Percentiles rank a stretch among this genome's conserved stretches.
Evolutionary conservation across 2,797 vertebrate genomes (phyloP).

Genomic region (Chloroceryle inda): DNA sequence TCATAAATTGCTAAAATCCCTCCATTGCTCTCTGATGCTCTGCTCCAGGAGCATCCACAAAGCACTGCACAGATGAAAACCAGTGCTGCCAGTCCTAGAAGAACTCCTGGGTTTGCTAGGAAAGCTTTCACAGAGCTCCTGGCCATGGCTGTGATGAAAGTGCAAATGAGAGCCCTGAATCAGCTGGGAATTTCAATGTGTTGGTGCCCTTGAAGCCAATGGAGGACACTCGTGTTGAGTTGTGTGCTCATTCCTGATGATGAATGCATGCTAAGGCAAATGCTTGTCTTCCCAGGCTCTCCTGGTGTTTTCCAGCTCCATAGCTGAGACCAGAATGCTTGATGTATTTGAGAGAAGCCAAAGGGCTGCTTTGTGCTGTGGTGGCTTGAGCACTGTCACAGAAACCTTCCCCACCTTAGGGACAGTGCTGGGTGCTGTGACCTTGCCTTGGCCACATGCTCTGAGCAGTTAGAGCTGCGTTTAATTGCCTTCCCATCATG

Average conservation of each 20-base stretch:
- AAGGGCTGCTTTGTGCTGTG: not conserved
- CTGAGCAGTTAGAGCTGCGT: not conserved
- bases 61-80: not conserved
- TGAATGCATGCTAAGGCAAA: not conserved
- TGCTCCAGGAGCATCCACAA: not conserved
- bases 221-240: conserved; percentile 21
- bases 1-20: not conserved
- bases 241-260: not conserved
- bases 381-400: not conserved
- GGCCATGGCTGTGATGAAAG: not conserved
- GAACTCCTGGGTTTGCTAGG: not conserved
- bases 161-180: not conserved
- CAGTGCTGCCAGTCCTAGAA: not conserved
- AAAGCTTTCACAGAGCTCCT: not conserved
- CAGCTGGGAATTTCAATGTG: conserved; percentile 19
- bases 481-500: fast-evolving
- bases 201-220: conserved; percentile 38
- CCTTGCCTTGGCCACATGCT: not conserved
- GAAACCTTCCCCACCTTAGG: not conserved
- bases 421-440: not conserved
- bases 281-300: not conserved
- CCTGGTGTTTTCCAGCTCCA: not conserved
- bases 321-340: not conserved
- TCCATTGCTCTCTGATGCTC: not conserved
- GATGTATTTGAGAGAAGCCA: not conserved